A percentile compares a stretch with the other conserved stretches of the same genome.
Conservation (phyloP, 2,113 vertebrate species). For the Anolis carolinensis region DNA sequence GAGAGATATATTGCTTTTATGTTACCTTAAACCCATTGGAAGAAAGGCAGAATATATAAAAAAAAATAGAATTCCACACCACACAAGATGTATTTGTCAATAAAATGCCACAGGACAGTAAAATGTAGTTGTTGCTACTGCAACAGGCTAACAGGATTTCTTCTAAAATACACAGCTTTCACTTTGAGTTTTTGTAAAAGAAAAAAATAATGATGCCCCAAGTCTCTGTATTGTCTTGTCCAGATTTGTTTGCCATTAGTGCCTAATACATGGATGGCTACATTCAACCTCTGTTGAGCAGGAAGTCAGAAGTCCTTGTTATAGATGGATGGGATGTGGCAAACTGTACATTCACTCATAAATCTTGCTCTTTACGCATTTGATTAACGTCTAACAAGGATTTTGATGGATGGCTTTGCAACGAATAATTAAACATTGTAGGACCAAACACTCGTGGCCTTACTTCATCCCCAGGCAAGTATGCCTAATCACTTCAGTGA, state of each 20-base stretch:
- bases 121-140: background rate
- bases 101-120: background rate
- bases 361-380: conserved; percentile 40
- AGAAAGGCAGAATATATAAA: no score
- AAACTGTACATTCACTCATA: conserved; percentile 43
- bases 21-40: no score
- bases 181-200: background rate
- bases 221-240: background rate
- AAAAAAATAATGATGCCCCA: background rate
- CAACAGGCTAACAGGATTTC: background rate
- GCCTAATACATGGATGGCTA: background rate
- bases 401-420: conserved; percentile 52
- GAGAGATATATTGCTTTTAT: no score
- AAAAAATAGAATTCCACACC: no score
- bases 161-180: background rate
- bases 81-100: background rate
- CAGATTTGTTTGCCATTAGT: background rate
- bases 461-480: conserved; percentile 8
- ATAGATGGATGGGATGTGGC: conserved; percentile 49
- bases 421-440: conserved; percentile 41
- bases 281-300: background rate
- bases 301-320: conserved; percentile 38
- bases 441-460: conserved; percentile 33
- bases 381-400: conserved; percentile 52
- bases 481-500: background rate